Evolutionary conservation across 2,113 vertebrate genomes (phyloP).

Genomic region (Struthidea cinerea): DNA sequence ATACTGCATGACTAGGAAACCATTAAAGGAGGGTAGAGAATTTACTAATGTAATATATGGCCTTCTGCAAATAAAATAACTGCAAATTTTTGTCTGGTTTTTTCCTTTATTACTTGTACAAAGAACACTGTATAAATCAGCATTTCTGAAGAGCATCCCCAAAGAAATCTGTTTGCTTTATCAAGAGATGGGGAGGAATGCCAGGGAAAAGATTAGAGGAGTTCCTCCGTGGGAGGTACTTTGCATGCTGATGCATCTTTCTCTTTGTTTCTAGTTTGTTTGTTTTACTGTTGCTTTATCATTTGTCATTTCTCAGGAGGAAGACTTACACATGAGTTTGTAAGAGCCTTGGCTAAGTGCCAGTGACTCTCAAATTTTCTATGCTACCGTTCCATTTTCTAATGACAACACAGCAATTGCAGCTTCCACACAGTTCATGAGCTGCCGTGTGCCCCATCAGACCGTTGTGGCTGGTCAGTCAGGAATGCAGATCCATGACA

Average conservation of each 20-base stretch:
- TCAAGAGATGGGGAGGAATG: not conserved
- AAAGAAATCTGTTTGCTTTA: not conserved
- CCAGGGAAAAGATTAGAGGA: not conserved
- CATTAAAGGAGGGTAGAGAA: not conserved
- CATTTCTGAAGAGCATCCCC: not conserved
- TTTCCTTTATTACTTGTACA: not conserved
- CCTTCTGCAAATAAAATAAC: not conserved
- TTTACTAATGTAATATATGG: not conserved
- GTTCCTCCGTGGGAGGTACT: not conserved
- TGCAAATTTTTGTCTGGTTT: not conserved
- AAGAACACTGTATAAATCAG: not conserved
- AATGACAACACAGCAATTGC: not conserved
- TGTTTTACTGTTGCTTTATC: not conserved
- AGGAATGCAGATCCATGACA: not conserved
- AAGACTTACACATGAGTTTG: not conserved
- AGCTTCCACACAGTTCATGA: not conserved
- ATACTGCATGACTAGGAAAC: not conserved
- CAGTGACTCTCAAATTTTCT: not conserved
- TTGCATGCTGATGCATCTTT: not conserved
- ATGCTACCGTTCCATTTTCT: not conserved
- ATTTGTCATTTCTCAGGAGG: not conserved
- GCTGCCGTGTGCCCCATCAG: not conserved
- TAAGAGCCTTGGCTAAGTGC: not conserved
- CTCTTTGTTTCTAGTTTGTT: not conserved
- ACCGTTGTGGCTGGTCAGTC: rapidly evolving